Conservation (phyloP, 2,113 vertebrate species). For the Pleuronectes platessa region DNA sequence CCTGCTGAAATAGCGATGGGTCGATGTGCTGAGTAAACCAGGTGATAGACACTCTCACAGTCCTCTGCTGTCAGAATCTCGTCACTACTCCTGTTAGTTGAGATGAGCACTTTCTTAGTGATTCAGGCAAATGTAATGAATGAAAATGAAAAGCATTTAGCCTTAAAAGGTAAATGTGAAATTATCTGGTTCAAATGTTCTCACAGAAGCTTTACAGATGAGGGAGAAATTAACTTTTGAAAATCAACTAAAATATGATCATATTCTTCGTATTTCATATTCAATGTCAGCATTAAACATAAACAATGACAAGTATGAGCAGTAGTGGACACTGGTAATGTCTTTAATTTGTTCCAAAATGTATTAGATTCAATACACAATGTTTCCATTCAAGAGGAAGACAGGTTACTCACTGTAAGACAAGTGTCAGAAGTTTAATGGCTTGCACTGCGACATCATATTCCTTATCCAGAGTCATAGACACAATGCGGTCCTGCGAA, state of each 20-base stretch:
- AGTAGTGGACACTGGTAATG: background rate
- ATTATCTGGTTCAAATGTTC: no score
- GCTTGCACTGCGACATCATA: slow-evolving; percentile 98
- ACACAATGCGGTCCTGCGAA: slow-evolving; percentile 95
- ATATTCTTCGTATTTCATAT: background rate
- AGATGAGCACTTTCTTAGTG: background rate
- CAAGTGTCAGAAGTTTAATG: slow-evolving; percentile 97
- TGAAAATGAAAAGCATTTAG: background rate
- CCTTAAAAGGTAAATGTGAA: no score
- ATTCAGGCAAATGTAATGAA: background rate
- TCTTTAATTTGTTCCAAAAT: background rate
- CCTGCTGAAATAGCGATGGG: slow-evolving; percentile 95
- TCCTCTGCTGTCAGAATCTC: slow-evolving; percentile 97
- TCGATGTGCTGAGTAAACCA: slow-evolving; percentile 97
- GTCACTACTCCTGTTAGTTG: slow-evolving; percentile 88
- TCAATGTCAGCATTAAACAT: background rate
- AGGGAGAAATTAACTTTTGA: no score
- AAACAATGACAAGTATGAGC: background rate
- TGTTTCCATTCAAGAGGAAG: background rate
- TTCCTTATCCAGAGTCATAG: slow-evolving; percentile 98
- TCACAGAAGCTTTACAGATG: no score
- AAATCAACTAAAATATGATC: no score
- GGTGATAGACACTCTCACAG: slow-evolving; percentile 97
- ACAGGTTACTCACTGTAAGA: slow-evolving; percentile 91
- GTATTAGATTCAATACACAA: background rate